Conservation (phyloP, 2,888 invertebrate species). For the Hololepta plana region DNA sequence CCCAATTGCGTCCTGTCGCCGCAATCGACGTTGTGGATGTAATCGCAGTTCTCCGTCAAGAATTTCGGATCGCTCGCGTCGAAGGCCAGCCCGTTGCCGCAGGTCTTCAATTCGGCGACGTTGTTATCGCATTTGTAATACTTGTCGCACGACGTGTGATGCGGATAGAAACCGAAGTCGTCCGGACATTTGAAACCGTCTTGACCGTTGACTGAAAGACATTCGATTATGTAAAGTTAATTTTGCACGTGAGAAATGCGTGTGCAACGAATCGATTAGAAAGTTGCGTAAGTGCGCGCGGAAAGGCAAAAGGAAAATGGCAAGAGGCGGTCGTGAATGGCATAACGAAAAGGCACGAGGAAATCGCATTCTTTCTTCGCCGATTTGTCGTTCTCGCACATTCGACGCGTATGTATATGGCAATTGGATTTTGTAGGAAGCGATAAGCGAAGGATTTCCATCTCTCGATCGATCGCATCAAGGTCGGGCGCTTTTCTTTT, state of each 20-base stretch:
- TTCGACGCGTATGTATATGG: no score
- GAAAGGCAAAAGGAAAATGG: not conserved
- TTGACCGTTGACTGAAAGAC: conserved; percentile 54
- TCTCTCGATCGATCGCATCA: no score
- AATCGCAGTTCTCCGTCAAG: conserved; percentile 88
- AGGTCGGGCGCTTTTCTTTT: no score
- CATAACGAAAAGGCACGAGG: conserved; percentile 1
- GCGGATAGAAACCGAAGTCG: conserved; percentile 88
- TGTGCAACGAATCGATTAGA: not conserved
- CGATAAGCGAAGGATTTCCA: no score
- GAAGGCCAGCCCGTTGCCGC: conserved; percentile 86
- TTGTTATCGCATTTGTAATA: conserved; percentile 92
- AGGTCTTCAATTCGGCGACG: conserved; percentile 73
- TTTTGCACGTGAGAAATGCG: conserved; percentile 4
- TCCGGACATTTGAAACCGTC: conserved; percentile 85
- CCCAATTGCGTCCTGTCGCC: conserved; percentile 74
- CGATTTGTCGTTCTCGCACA: no score
- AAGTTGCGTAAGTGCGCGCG: no score
- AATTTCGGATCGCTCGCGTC: conserved; percentile 78
- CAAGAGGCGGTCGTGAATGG: not conserved
- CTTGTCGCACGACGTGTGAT: conserved; percentile 78
- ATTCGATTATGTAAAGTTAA: no score
- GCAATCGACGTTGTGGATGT: conserved; percentile 86
- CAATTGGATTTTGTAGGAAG: no score
- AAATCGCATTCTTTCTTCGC: conserved; percentile 1